Base-by-base conservation (phyloP, 2,113 vertebrate species). In the Calyptomena viridis region DNA sequence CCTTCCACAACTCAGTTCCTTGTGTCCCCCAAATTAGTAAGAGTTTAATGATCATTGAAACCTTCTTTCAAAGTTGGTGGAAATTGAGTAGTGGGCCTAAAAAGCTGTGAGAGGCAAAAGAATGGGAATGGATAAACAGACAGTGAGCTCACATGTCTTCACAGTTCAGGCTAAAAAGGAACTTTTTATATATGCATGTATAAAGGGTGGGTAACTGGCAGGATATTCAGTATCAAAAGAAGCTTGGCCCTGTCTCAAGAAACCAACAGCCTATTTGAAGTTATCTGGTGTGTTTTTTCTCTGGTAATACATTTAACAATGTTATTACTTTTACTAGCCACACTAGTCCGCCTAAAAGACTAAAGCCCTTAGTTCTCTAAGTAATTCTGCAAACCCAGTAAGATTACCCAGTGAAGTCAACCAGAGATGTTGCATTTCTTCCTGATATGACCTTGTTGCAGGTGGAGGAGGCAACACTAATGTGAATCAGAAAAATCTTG, bases 231-330 rank as follows among this genome's bases (percentile, higher is more conserved):
- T 73, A 87, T 90, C 81, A 85, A 62, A 79, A 79, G 81, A 50
- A 82, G 30, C 40, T 85, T 95, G 84, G 87, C 58, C 40, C 59
- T 30, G 12, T 60, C 77, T 91, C 75, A 85, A 93, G 83, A 90
- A 90, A 30, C 59, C 42, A 22, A 46, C 46, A 91, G 63, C 39
- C 39, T 91, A 14, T 69, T 85, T 77, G 55, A 88, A 94, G 35
- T 55, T 74, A 74, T 63, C 40, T 82, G 37, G 42, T 74, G 55
- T 67, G 44, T 33, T 92, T 94, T 86, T 91, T 9, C 58, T 66
- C 74, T 87, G 28, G 66, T 89, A 95, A 96, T 87, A 84, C 80
- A 67, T 96, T 91, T 83, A 96, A 66, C 94, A 95, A 89, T 23
- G 53, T 62, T 87, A 67, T 85, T 79, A 20, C 74, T 94, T 95